These are phyloP conservation scores for Chaetops frenatus DNA, from an alignment of 2,113 vertebrate species.

Conservation along the genomic window DNA sequence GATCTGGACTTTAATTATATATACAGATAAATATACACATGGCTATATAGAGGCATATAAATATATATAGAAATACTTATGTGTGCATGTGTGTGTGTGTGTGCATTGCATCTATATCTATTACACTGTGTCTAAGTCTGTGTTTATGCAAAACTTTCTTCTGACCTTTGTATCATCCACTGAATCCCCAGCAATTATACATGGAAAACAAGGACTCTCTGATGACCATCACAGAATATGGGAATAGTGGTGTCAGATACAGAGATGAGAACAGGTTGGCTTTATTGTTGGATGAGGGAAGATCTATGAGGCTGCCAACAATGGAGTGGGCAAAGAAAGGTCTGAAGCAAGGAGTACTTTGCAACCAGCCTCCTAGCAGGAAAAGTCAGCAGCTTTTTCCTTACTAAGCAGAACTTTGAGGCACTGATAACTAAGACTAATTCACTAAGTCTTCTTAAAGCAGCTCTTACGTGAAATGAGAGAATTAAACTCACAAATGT, in stretches of 20 bases:
- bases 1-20: neutral
- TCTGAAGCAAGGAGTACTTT: neutral
- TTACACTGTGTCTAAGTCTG: neutral
- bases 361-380: neutral
- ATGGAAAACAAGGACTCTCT: neutral
- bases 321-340: neutral
- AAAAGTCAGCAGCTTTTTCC: neutral
- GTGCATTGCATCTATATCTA: neutral
- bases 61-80: neutral
- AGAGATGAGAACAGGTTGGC: neutral
- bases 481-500: neutral
- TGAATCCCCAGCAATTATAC: neutral
- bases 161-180: neutral
- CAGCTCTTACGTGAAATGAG: neutral
- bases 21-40: neutral
- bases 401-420: neutral
- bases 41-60: neutral
- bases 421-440: neutral
- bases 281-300: neutral
- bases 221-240: neutral
- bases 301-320: neutral
- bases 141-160: neutral
- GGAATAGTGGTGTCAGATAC: neutral
- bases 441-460: neutral
- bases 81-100: no score